Base-by-base conservation (phyloP, 2,888 invertebrate genomes). In the Diadegma fenestrale region DNA sequence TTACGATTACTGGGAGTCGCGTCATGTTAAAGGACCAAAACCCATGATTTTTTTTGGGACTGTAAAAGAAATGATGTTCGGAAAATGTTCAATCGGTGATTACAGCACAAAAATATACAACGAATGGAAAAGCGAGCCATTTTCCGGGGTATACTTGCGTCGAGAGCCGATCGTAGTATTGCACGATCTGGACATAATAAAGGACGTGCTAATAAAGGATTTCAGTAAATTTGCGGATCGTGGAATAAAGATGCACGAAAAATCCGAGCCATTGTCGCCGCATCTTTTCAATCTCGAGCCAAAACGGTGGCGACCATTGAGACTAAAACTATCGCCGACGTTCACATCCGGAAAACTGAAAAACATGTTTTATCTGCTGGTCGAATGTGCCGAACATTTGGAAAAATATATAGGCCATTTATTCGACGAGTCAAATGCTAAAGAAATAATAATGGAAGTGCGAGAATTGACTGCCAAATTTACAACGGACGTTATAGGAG, bases 301-400 rank as follows among this genome's bases (percentile, higher is more conserved):
- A 0, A 88, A 89, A 12, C 92, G 94, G 80, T 95, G 95, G 95
- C 93, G 93, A 64, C 91, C 92, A 7, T 89, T 95, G 48, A 91
- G 95, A 58, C 84, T 90, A 0, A 94, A 94, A 75, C 87, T 95
- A 14, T 93, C 94, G 0, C 94, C 95, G 0, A 92, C 94, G 2
- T 95, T 95, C 88, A 94, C 95, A 2, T 94, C 94, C 0, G 94
- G 94, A 0, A 95, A 95, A 88, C 91, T 95, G 80, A 95, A 94
- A 88, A 91, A 91, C 26, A 94, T 95, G 94, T 94, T 94, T 85
- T 87, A 91, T 63, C 89, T 94, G 12, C 87, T 95, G n/a, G 82
- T 91, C n/a, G 91, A 93, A 71, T 94, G 94, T 75, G 89, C 92
- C 0, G 86, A 93, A 14, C 88, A 92, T 89, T 94, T 33, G 22